These are phyloP conservation scores for Mallotus villosus DNA, from an alignment of 2,797 vertebrate species.

Conservation along the genomic window DNA sequence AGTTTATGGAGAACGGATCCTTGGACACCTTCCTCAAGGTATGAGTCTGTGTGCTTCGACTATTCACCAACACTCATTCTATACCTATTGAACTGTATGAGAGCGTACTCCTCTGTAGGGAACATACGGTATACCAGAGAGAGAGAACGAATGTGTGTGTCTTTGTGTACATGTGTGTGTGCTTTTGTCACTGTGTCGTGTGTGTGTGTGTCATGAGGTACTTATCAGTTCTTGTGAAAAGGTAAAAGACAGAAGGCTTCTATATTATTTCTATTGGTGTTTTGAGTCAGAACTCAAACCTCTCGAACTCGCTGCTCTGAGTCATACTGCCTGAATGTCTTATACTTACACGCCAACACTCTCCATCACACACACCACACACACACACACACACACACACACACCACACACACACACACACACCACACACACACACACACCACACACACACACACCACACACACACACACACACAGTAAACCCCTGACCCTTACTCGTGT, in stretches of 20 bases:
- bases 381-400: constrained; percentile 3
- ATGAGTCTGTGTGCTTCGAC: constrained; percentile 42
- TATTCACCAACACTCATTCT: constrained; percentile 1
- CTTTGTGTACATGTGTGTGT: no score
- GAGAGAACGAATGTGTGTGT: no score
- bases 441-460: constrained; percentile 18
- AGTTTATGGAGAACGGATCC: constrained; percentile 82
- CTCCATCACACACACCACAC: not conserved
- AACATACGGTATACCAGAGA: no score
- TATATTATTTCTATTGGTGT: not conserved
- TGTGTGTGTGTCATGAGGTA: no score
- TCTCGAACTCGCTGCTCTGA: not conserved
- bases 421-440: not conserved
- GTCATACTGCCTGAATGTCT: not conserved
- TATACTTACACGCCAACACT: not conserved
- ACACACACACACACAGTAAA: not conserved
- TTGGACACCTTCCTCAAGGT: constrained; percentile 82
- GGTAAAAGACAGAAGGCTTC: no score
- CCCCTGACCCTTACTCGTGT: not conserved
- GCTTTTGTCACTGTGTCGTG: no score
- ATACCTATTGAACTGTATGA: not conserved
- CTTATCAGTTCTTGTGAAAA: no score
- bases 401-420: not conserved
- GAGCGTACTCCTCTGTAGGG: not conserved
- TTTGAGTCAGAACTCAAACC: not conserved